Base-by-base conservation (phyloP, 23 tunicate species). In the Phallusia fumigata region DNA sequence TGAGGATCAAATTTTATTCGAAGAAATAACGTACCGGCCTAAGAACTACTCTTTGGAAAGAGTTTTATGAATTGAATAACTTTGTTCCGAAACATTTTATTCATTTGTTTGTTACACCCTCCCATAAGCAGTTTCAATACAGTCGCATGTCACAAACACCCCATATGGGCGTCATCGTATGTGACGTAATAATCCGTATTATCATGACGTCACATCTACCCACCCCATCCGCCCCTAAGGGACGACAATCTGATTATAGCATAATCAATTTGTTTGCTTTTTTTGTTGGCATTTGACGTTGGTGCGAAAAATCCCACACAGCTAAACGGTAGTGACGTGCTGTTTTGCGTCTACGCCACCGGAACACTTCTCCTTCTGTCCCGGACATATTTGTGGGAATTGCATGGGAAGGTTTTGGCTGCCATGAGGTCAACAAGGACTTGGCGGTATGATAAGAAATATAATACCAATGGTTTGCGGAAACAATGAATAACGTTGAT, bases 261-360 rank as follows among this genome's bases (percentile, higher is more conserved):
- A 13, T 11, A 6, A 24, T 3, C 69, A 58, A 58, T 58, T 58
- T 58, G 69, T 58, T 58, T 58, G 69, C 69, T 13, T 58, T 58
- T 58, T 58, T 16, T 16, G 13, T 2, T 21, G 69, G 26, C 69
- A 58, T 58, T 58, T 58, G 69, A 3, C 28, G 10, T 6, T 11
- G 69, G 69, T 58, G 69, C 28, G 69, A 58, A 58, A 8, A 21
- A 58, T 58, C 69, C 28, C 69, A 58, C 69, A 58, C 69, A 24
- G 28, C 69, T 58, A 58, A 58, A 13, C 28, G 69, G 69, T 16
- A 16, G 16, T 21, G 69, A 58, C 69, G 5, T 40, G 47, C 47
- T 40, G 47, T 40, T 40, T 40, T 10, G 47, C 47, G 47, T 40
- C 47, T 40, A 40, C 8, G 69, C 5, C 69, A 16, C 69, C 28